Conservation (phyloP, 2,113 vertebrate genomes). For the Gracilinanus agilis region DNA sequence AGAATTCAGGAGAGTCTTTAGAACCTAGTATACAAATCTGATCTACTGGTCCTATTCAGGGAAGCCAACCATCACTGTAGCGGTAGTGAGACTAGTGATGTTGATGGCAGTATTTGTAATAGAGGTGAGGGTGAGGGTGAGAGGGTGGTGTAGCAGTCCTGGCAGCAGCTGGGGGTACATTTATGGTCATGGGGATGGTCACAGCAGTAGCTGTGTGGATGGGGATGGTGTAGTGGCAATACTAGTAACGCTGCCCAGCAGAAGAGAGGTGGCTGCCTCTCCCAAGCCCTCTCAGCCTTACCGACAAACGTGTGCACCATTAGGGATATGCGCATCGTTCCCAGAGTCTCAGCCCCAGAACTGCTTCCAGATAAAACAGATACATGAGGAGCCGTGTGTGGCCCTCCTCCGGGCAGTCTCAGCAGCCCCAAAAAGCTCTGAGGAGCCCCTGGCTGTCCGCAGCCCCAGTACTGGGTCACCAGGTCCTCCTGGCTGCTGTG, state of each 20-base stretch:
- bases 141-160: background rate
- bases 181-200: too few species aligned
- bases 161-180: background rate
- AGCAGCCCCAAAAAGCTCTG: background rate
- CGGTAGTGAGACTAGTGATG: too few species aligned
- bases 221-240: too few species aligned
- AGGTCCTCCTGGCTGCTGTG: background rate
- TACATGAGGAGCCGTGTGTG: background rate
- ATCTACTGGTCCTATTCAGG: background rate
- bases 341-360: background rate
- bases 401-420: background rate
- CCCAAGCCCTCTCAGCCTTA: background rate
- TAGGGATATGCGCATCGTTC: background rate
- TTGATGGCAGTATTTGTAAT: background rate
- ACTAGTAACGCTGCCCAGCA: background rate
- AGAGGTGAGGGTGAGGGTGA: rapidly evolving
- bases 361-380: background rate
- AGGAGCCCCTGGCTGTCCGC: background rate
- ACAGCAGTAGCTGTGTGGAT: rapidly evolving
- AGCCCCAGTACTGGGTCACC: background rate
- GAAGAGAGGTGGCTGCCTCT: background rate
- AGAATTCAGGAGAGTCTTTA: background rate
- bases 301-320: too few species aligned
- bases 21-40: background rate
- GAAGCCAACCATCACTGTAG: background rate